phyloP scores from a whole-genome alignment of 2,888 invertebrate genomes.

The Aleiodes alternator region DNA sequence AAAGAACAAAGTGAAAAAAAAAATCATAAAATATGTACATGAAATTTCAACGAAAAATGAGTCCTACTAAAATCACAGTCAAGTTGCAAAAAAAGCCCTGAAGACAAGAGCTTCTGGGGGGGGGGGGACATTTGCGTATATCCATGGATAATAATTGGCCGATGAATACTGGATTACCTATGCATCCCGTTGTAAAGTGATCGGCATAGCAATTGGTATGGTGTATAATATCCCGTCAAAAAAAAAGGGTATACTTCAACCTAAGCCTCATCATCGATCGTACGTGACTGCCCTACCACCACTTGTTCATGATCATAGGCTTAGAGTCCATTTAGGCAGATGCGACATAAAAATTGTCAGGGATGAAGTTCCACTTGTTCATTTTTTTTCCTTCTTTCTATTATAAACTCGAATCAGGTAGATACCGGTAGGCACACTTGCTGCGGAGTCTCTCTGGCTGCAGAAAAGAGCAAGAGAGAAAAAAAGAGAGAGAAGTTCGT shows the following conservation, averaged over 20 bases:
- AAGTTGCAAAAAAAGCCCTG: neutral
- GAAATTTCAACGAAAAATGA: no score
- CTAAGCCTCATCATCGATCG: slow-evolving; percentile 16
- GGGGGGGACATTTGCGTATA: slow-evolving; percentile 9
- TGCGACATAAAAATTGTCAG: slow-evolving; percentile 59
- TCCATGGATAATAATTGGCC: slow-evolving; percentile 14
- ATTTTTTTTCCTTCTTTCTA: neutral
- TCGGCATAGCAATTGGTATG: slow-evolving; percentile 19
- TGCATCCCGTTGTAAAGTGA: slow-evolving; percentile 25
- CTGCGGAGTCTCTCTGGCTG: neutral
- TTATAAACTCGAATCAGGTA: neutral
- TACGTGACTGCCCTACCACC: slow-evolving; percentile 6
- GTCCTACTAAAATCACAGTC: neutral
- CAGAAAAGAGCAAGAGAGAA: neutral
- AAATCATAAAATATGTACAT: no score
- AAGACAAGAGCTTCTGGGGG: slow-evolving; percentile 23
- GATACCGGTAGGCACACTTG: neutral
- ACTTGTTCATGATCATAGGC: slow-evolving; percentile 61
- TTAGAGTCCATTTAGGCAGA: slow-evolving; percentile 68
- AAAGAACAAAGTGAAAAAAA: no score
- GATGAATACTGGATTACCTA: slow-evolving; percentile 32
- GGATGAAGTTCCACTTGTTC: neutral
- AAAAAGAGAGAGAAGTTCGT: slow-evolving; percentile 41
- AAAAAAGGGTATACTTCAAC: slow-evolving; percentile 11
- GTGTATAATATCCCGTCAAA: slow-evolving; percentile 6